Evolutionary conservation across 2,888 invertebrate genomes (phyloP).

Genomic region (Unio delphinus): DNA sequence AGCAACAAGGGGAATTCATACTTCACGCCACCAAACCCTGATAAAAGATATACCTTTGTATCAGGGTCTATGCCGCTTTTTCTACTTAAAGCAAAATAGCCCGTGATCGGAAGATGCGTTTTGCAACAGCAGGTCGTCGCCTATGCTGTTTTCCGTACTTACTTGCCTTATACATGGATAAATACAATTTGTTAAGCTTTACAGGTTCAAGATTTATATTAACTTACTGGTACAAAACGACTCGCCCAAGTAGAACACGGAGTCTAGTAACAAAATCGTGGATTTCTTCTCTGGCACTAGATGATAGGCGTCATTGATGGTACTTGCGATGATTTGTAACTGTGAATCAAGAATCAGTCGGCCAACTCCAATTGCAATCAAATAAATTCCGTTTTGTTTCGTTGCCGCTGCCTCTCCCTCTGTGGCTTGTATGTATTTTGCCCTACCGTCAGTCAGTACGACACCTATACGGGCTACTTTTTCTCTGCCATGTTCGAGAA

Average conservation of each 20-base stretch:
- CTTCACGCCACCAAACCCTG: too few relatives aligned
- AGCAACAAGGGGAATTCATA: too few relatives aligned
- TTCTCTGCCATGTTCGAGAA: conserved; percentile 21
- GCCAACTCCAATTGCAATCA: conserved; percentile 38
- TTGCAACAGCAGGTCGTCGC: too few relatives aligned
- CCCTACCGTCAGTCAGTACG: conserved; percentile 34
- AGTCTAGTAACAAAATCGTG: conserved; percentile 20
- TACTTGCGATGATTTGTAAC: conserved; percentile 28
- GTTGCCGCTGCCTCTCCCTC: conserved; percentile 31
- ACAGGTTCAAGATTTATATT: background rate
- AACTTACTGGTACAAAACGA: conserved; percentile 32
- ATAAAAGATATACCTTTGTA: too few relatives aligned
- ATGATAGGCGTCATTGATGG: conserved; percentile 24
- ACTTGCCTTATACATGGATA: too few relatives aligned
- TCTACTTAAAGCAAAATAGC: too few relatives aligned
- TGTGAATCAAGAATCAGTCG: conserved; percentile 25
- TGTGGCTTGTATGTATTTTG: conserved; percentile 33
- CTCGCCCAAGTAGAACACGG: conserved; percentile 19
- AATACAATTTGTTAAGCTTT: too few relatives aligned
- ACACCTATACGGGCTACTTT: conserved; percentile 29
- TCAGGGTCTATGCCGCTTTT: too few relatives aligned
- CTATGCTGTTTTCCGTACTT: too few relatives aligned
- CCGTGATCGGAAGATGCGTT: too few relatives aligned
- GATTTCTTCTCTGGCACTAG: conserved; percentile 24
- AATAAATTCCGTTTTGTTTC: conserved; percentile 32